Base-by-base conservation (phyloP, 1,140 invertebrate genomes). In the Caenorhabditis remanei region DNA sequence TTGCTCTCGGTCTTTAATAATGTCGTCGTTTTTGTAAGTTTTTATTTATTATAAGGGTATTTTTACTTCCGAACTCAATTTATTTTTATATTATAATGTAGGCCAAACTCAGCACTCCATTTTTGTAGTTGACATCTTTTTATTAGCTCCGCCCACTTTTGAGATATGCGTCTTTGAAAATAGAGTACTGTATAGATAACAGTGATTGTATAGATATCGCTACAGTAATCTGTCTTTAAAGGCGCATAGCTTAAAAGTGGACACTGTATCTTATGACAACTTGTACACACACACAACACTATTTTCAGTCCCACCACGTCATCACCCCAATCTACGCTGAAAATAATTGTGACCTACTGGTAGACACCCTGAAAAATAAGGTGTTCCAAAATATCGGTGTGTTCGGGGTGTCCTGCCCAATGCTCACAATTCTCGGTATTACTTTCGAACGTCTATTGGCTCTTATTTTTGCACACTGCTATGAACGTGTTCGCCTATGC, bases 351-450 rank as follows among this genome's bases (percentile, higher is more conserved):
- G 65, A 71, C 46, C 41, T 71, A 9, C 16, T 71, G 5, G 19
- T 71, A 8, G 41, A 46, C 19, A 40, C 65, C 1, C 3, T 71
- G 65, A 71, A 71, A n/a, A 46, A 71, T 19, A 40, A 41, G 43
- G 19, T 71, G 11, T 46, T 71, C 41, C 65, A 71, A 46, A 46
- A 16, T 24, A n/a, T 71, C 41, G 65, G 65, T 19, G 19, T 71
- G 14, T 71, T 71, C 13, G 65, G 65, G 0, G 19, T 71, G 3
- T 71, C 65, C 8, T 71, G 65, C 19, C 65, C 65, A 14, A 71
- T 71, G 65, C 65, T 71, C 9, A 71, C 65, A 46, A 71, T 71
- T n/a, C 65, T 71, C 46, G 65, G 65, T 9, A 46, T 71, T 2
- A 32, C 65, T 46, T 40, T 46, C 3, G 65, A 71, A 71, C 65